Base-by-base conservation (phyloP, 1,140 invertebrate species). In the Calosoma granatense region DNA sequence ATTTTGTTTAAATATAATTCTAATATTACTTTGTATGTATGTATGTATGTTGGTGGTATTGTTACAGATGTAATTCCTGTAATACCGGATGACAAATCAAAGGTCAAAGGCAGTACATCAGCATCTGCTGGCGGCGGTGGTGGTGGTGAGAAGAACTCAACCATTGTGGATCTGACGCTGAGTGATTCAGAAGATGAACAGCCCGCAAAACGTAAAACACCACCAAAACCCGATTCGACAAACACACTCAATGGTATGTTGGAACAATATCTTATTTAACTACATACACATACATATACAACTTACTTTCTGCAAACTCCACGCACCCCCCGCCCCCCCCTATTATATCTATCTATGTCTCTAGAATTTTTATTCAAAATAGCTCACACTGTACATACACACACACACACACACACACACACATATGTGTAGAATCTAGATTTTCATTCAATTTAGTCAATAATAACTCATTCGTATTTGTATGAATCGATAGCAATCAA, bases 111-210 rank as follows among this genome's bases (percentile, higher is more conserved):
- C n/a, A n/a, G n/a, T n/a, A n/a, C n/a, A n/a, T n/a, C 60, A 43
- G 36, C 53, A 6, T 20, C 20, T 9, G 17, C 21, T 54, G 22
- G 2, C 11, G 23, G 17, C 2, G 22, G 36, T 11, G 57, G 58
- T 26, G 17, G 22, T 14, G 47, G 47, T 9, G 59, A 59, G 22
- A 60, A 64, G 21, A 59, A 58, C 41, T 20, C 51, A 52, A 65
- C 64, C 39, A 63, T 71, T 20, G 70, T 72, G 2, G 70, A 72
- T 61, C 58, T 72, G 9, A 72, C 70, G 6, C 53, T 68, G 12
- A 71, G 69, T 15, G 69, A 71, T 59, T 70, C 68, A 1, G 70
- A 72, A 22, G 70, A 72, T 56, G 70, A 72, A 30, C 66, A 69
- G 51, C 69, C 69, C 12, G 69, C 69, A 14, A 71, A 71, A 61